Evolutionary conservation across 2,888 invertebrate species (phyloP), one percentile per base, ranked within the genome.

Genomic region (Pammene fasciana): DNA sequence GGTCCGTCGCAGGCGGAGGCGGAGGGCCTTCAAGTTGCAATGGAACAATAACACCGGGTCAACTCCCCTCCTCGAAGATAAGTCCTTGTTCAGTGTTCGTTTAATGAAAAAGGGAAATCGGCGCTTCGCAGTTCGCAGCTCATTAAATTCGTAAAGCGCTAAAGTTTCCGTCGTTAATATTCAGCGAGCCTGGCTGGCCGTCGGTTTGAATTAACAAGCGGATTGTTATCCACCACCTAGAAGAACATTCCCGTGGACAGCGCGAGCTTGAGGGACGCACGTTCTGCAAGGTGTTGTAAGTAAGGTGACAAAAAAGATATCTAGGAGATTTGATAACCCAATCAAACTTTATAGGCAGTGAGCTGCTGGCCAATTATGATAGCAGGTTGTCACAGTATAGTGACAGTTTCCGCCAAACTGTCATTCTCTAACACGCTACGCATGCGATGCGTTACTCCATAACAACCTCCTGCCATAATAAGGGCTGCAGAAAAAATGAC

Each of bases 151-250:
- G 64, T 18, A 57, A 68, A 64, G 57, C 50, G 68, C 36, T 41
- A 45, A 68, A 68, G 50, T 64, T 68, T 64, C 26, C 50, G 57
- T 59, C 64, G 45, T 56, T 67, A 67, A 62, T 57, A 64, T 57
- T 38, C 45, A 50, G 34, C 45, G 55, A 36, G 50, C 45, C 55
- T 14, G 62, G 26, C 26, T 14, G 18, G n/a, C 16, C n/a, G 36
- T 36, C 48, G 11, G 48, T 54, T 43, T 41, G 57, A 57, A 57
- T 57, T 43, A 57, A 43, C 43, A 57, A 18, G 13, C 18, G 57
- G 57, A 57, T 57, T 57, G 43, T 57, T 57, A 57, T 43, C 41
- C 38, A 0, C 16, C 38, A 16, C 8, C 55, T 18, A 6, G 3
- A 26, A 6, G 3, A 26, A 7, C 14, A 14, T 16, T 56, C 18